These are phyloP conservation scores for Seriola dumerili DNA, from an alignment of 2,113 vertebrate species.

Conservation along the genomic window DNA sequence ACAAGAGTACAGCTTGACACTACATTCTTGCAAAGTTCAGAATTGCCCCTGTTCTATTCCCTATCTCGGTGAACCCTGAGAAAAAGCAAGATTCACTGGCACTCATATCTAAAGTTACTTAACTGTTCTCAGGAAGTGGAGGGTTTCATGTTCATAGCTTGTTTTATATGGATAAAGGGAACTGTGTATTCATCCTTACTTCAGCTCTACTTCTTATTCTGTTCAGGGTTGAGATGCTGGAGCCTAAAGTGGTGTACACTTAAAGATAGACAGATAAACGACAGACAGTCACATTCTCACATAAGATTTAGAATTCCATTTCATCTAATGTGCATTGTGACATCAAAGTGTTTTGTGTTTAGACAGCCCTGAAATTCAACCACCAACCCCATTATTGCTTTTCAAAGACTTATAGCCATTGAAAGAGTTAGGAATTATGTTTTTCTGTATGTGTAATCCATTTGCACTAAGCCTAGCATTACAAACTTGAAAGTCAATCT, in stretches of 20 bases:
- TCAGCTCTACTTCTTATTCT: neutral
- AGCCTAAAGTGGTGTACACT: neutral
- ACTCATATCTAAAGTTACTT: too few relatives aligned
- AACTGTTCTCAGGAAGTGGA: neutral
- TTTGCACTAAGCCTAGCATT: too few relatives aligned
- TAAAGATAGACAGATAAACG: neutral
- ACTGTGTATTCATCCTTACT: too few relatives aligned
- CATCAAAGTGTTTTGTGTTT: neutral
- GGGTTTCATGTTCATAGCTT: neutral
- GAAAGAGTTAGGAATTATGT: neutral
- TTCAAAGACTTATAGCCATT: neutral
- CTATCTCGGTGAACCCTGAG: too few relatives aligned
- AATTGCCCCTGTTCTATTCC: neutral
- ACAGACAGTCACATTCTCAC: neutral
- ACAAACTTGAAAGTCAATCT: too few relatives aligned
- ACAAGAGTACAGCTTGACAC: neutral
- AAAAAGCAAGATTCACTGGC: too few relatives aligned
- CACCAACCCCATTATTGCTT: neutral
- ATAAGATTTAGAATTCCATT: neutral
- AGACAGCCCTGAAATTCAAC: neutral
- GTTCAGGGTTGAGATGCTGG: constrained; percentile 13
- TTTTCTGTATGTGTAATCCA: neutral
- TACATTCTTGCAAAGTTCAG: neutral
- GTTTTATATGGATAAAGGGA: neutral
- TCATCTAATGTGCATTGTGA: neutral